phyloP scores from a whole-genome alignment of 2,113 vertebrate genomes.

The Syrmaticus mikado region DNA sequence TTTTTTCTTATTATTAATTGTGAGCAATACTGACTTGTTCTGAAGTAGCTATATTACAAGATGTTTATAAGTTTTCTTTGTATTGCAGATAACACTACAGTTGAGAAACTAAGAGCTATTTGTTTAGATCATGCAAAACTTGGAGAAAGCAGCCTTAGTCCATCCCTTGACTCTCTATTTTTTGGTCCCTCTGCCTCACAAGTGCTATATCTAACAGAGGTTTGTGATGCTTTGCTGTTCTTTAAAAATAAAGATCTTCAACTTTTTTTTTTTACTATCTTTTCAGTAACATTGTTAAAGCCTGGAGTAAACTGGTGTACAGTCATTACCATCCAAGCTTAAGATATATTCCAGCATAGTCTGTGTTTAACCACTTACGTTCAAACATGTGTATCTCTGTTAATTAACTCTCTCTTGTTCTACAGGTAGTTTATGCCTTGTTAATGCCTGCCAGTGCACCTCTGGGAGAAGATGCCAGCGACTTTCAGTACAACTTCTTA shows the following conservation, averaged over 20 bases:
- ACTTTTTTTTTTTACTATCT: not conserved
- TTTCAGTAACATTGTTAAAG: not conserved
- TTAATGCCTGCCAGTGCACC: slow-evolving; percentile 98
- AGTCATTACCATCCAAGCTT: not conserved
- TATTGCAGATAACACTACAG: slow-evolving; percentile 93
- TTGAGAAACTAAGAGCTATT: slow-evolving; percentile 95
- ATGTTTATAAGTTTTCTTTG: slow-evolving; percentile 36
- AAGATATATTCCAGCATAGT: not conserved
- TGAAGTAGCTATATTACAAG: not conserved
- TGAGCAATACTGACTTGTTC: not conserved
- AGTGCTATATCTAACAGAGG: slow-evolving; percentile 99
- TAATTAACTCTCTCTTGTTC: not conserved
- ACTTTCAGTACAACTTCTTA: slow-evolving; percentile 98
- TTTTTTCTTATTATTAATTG: not conserved
- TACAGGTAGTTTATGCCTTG: slow-evolving; percentile 97
- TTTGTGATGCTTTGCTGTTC: slow-evolving; percentile 72
- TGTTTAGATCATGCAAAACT: slow-evolving; percentile 99
- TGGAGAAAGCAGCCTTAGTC: slow-evolving; percentile 97
- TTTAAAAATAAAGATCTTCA: not conserved
- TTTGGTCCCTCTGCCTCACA: slow-evolving; percentile 98
- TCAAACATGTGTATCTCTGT: not conserved
- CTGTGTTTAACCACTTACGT: not conserved
- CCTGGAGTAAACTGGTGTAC: not conserved
- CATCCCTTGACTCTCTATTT: slow-evolving; percentile 96
- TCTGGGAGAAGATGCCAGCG: slow-evolving; percentile 95